These are phyloP conservation scores for Cephonodes hylas DNA, from an alignment of 2,888 invertebrate genomes.

Conservation along the genomic window DNA sequence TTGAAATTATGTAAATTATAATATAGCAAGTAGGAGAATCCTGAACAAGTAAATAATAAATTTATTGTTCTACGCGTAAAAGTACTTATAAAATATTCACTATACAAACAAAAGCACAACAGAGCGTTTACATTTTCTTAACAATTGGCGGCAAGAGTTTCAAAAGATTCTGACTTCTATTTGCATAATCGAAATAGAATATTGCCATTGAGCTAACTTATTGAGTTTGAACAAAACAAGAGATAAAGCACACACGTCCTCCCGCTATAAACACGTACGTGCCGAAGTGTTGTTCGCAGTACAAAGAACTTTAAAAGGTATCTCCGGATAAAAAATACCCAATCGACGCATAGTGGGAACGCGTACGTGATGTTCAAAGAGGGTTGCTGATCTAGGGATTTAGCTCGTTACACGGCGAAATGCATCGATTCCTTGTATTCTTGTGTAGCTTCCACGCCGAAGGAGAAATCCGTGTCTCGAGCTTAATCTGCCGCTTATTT, in stretches of 20 bases:
- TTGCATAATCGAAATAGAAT: not conserved
- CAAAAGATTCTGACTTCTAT: not conserved
- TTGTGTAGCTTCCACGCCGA: not conserved
- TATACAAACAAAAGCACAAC: too few relatives aligned
- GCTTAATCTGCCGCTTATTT: not conserved
- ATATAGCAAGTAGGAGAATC: too few relatives aligned
- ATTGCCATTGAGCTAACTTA: not conserved
- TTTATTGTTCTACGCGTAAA: too few relatives aligned
- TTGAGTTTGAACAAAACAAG: not conserved
- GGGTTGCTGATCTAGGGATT: constrained; percentile 34
- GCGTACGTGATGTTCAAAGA: constrained; percentile 36
- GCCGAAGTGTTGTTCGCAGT: constrained; percentile 1
- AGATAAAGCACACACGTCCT: not conserved
- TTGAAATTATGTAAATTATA: too few relatives aligned
- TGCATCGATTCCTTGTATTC: constrained; percentile 26
- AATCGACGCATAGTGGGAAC: constrained; percentile 36
- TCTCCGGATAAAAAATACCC: constrained; percentile 35
- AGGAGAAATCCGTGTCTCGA: not conserved
- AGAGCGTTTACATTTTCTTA: too few relatives aligned
- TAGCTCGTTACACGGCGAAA: constrained; percentile 27
- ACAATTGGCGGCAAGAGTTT: too few relatives aligned
- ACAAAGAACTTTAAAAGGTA: constrained; percentile 18
- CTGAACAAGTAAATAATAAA: too few relatives aligned
- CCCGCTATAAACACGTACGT: not conserved
- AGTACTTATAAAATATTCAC: too few relatives aligned